Base-by-base conservation (phyloP, 2,113 vertebrate species). In the Platichthys flesus region DNA sequence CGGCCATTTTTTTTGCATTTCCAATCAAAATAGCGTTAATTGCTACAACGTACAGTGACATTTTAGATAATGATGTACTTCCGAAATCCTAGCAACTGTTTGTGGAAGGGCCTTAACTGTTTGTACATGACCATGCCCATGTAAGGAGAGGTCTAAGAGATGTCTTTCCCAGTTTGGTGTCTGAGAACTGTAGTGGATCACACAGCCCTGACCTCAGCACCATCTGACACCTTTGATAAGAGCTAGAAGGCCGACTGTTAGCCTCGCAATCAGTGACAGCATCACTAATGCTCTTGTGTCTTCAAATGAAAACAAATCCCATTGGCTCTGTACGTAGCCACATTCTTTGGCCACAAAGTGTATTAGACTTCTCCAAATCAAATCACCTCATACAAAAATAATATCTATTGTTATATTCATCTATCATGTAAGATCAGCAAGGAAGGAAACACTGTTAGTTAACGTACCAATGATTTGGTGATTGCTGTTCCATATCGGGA, bases 381-480 rank as follows among this genome's bases (percentile, higher is more conserved):
- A 40, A 40, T 31, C 51, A 1, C 9, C n/a, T 66, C 23, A 3
- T 15, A 31, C 18, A 31, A n/a, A 54, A 28, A 23, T 9, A 61
- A 37, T 40, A 9, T 23, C 13, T 62, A 6, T 18, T 54, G 16
- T 35, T 52, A 10, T 5, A 20, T 28, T 65, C 9, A 9, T 5
- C 16, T 49, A 49, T 54, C 18, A 54, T 21, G 7, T 54, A 72
- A 10, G 4, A 24, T 42, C 10, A 51, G 24, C 9, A 58, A 3
- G 26, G 49, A 67, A 66, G 51, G 20, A 54, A n/a, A 20, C 20
- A 7, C 18, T 18, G 18, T 66, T 15, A 4, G 45, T 62, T 18
- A 15, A 86, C 96, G 95, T 96, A 99, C 98, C 98, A 35, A 99
- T 99, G 93, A 99, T 99, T 94, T 99, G 98, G 84, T 99, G 98